Percentiles rank a stretch among this genome's conserved stretches.
These are phyloP conservation scores for Magallana ariakensis DNA, from an alignment of 1,140 invertebrate species.

Conservation along the genomic window DNA sequence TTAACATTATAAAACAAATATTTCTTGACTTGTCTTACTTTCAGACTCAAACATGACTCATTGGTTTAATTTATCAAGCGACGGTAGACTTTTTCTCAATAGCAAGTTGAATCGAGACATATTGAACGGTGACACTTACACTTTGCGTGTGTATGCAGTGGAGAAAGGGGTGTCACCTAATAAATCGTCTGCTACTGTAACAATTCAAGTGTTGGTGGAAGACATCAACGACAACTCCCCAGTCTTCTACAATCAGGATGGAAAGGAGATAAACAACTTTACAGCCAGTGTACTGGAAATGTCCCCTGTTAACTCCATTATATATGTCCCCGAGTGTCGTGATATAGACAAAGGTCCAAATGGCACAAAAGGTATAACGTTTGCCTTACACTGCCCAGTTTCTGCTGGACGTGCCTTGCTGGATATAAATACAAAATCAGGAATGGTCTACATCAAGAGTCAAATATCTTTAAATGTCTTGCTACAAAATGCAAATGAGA, in stretches of 20 bases:
- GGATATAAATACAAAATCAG: neutral
- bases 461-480: slow-evolving; percentile 3
- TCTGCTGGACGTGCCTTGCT: neutral
- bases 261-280: slow-evolving; percentile 42
- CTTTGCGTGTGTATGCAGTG: slow-evolving; percentile 91
- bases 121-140: slow-evolving; percentile 90
- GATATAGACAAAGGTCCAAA: slow-evolving; percentile 81
- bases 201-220: slow-evolving; percentile 87
- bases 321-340: slow-evolving; percentile 54
- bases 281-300: slow-evolving; percentile 87
- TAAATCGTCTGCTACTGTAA: slow-evolving; percentile 43
- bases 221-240: slow-evolving; percentile 96
- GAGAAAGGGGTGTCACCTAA: slow-evolving; percentile 80
- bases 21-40: neutral
- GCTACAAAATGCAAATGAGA: neutral
- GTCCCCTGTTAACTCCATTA: slow-evolving; percentile 58
- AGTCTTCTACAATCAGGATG: slow-evolving; percentile 83
- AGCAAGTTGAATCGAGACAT: slow-evolving; percentile 89
- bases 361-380: slow-evolving; percentile 80
- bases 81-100: slow-evolving; percentile 39
- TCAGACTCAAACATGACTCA: neutral
- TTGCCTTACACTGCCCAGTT: neutral
- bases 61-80: slow-evolving; percentile 41
- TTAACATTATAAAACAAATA: no score
- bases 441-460: neutral